Evolutionary conservation across 2,113 vertebrate species (phyloP).

Genomic region (Microcebus murinus): DNA sequence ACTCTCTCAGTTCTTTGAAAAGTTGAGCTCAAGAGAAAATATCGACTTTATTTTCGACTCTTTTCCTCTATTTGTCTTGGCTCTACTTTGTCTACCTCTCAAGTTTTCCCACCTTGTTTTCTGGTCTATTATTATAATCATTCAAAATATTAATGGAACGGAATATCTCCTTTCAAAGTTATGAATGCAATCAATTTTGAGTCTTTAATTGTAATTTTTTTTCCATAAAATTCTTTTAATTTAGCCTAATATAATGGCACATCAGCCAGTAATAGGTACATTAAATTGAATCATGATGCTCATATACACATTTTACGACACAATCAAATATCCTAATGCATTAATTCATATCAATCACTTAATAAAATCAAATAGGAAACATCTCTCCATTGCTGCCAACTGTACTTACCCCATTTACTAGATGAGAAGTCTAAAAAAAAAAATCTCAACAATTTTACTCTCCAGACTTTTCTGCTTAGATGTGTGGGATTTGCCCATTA

Average conservation of each 20-base stretch:
- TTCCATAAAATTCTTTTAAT: constrained; percentile 92
- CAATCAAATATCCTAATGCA: constrained; percentile 91
- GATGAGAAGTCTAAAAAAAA: constrained; percentile 63
- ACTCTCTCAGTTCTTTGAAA: constrained; percentile 23
- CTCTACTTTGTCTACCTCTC: constrained; percentile 68
- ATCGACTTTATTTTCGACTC: constrained; percentile 37
- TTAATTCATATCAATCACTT: constrained; percentile 93
- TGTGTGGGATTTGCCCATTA: neutral
- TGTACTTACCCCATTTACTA: constrained; percentile 76
- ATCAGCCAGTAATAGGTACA: constrained; percentile 91
- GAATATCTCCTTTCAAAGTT: constrained; percentile 88
- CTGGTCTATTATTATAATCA: constrained; percentile 82
- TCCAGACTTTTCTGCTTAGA: neutral
- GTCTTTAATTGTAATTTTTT: constrained; percentile 91
- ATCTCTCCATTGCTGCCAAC: constrained; percentile 82
- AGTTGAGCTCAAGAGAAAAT: constrained; percentile 19
- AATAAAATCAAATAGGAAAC: constrained; percentile 91
- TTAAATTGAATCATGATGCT: constrained; percentile 93
- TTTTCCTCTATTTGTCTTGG: constrained; percentile 49
- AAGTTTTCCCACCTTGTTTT: constrained; percentile 82
- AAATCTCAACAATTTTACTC: constrained; percentile 59
- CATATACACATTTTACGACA: constrained; percentile 92
- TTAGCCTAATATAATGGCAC: constrained; percentile 92
- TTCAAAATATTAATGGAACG: constrained; percentile 87
- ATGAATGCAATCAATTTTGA: constrained; percentile 90